Conservation (phyloP, 2,888 invertebrate species). For the Frankliniella intonsa region DNA sequence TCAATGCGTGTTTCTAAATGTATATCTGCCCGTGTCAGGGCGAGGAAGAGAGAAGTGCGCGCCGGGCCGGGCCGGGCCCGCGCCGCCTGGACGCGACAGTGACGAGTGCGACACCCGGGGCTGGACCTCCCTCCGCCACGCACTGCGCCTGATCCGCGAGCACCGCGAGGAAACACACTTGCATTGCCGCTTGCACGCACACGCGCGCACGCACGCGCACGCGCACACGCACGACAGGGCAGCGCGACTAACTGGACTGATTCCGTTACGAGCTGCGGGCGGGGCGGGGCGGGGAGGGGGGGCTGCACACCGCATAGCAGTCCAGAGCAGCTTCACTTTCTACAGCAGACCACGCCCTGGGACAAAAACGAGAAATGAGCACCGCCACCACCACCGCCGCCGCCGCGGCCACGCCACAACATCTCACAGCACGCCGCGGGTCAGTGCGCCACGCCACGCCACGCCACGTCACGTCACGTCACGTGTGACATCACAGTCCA, state of each 20-base stretch:
- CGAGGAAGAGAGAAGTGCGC: too few species aligned
- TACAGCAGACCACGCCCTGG: conserved; percentile 18
- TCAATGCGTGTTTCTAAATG: too few species aligned
- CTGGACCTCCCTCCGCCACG: too few species aligned
- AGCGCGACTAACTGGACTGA: conserved; percentile 8
- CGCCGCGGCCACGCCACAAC: background rate
- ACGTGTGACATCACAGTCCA: background rate
- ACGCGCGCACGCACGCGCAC: background rate
- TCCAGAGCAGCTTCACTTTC: conserved; percentile 18
- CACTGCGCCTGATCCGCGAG: background rate
- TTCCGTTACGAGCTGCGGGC: background rate
- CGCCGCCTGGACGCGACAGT: too few species aligned
- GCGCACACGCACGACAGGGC: background rate
- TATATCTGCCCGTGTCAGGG: too few species aligned
- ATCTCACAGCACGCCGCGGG: background rate
- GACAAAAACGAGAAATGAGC: conserved; percentile 25
- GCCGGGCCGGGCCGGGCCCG: too few species aligned
- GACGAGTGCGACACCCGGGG: too few species aligned
- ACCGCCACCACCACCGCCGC: background rate
- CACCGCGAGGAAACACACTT: background rate
- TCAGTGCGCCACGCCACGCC: background rate
- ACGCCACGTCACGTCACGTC: background rate
- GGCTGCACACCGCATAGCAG: background rate
- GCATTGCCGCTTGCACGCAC: background rate
- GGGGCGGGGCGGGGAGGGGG: background rate